Evolutionary conservation across 2,113 vertebrate genomes (phyloP).

Genomic region (Hydropotes inermis): DNA sequence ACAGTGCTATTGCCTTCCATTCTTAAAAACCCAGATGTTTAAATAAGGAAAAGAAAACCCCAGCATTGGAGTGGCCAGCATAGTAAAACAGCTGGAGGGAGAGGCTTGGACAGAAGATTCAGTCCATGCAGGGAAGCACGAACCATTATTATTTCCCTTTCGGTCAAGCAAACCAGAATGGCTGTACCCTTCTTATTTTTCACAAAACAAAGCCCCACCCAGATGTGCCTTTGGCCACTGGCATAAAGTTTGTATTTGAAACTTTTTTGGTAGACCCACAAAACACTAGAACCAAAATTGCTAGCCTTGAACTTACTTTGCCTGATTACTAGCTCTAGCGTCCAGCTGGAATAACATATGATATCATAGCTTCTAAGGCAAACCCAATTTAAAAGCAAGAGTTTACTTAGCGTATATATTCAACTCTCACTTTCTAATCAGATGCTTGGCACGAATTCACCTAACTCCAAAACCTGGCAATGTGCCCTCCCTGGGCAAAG

Average conservation of each 20-base stretch:
- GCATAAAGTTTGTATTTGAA: background rate
- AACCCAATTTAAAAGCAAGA: conserved; percentile 27
- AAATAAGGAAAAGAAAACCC: background rate
- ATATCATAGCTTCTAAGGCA: conserved; percentile 39
- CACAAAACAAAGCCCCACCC: background rate
- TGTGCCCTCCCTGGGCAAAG: background rate
- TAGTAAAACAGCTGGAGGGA: background rate
- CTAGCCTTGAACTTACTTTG: conserved; percentile 51
- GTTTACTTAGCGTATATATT: conserved; percentile 19
- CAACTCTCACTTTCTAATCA: conserved; percentile 43
- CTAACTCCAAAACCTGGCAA: conserved; percentile 29
- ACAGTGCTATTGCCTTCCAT: background rate
- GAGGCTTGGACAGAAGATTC: background rate
- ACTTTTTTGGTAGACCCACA: conserved; percentile 44
- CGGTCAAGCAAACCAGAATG: conserved; percentile 9
- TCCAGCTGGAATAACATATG: conserved; percentile 68
- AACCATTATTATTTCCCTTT: background rate
- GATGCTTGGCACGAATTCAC: background rate
- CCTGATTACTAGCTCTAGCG: conserved; percentile 56
- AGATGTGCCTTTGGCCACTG: background rate
- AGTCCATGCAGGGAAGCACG: background rate
- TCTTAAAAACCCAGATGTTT: background rate
- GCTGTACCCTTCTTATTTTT: background rate
- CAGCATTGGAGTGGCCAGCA: background rate
- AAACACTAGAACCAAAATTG: conserved; percentile 52